Percentiles rank a stretch among this genome's conserved stretches.
phyloP scores from a whole-genome alignment of 2,888 invertebrate species.

The Acholoe squamosa region DNA sequence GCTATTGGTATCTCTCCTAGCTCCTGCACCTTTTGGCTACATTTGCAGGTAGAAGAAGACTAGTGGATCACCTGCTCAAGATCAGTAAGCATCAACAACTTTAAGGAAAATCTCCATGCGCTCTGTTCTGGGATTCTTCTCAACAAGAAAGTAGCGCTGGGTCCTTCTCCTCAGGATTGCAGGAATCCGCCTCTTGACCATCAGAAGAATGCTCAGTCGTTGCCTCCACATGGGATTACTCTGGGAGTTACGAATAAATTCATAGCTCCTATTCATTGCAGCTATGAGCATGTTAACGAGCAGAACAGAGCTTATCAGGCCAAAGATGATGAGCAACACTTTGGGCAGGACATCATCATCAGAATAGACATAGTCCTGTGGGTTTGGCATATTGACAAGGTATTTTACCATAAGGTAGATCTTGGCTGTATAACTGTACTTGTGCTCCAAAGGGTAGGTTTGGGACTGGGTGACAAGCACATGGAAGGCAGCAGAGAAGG shows the following conservation, averaged over 20 bases:
- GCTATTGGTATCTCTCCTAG: too few relatives aligned
- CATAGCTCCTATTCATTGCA: slow-evolving; percentile 34
- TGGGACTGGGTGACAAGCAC: not conserved
- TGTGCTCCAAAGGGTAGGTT: too few relatives aligned
- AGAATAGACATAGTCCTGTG: not conserved
- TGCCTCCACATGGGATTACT: not conserved
- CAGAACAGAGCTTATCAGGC: not conserved
- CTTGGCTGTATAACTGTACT: too few relatives aligned
- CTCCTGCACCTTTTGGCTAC: too few relatives aligned
- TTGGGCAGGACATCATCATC: not conserved
- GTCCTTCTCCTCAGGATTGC: not conserved
- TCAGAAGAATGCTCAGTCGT: not conserved
- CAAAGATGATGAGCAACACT: not conserved
- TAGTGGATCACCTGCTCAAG: too few relatives aligned
- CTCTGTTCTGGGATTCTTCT: not conserved
- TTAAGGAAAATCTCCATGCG: not conserved
- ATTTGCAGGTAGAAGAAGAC: too few relatives aligned
- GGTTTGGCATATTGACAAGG: not conserved
- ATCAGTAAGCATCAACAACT: not conserved
- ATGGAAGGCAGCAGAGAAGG: slow-evolving; percentile 27
- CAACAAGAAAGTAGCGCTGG: not conserved
- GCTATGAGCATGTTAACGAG: slow-evolving; percentile 30
- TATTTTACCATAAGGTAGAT: slow-evolving; percentile 39
- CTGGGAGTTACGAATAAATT: not conserved
- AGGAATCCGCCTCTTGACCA: not conserved